phyloP scores from a whole-genome alignment of 2,888 invertebrate genomes.

The Imbricaverruca yamaguchii region DNA sequence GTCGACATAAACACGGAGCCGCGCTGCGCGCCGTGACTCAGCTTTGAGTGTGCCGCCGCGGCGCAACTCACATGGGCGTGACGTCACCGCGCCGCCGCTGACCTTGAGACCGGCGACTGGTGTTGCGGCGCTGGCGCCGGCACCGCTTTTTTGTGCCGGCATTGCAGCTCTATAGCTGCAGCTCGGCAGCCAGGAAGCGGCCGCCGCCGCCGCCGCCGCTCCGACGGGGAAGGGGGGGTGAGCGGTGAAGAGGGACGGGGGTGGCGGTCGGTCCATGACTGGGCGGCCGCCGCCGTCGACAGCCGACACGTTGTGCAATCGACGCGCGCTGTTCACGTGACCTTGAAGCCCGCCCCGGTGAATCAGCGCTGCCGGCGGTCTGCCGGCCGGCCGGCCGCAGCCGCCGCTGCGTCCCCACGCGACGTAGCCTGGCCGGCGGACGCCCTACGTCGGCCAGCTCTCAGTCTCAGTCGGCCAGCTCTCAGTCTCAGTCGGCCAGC shows the following conservation, averaged over 20 bases:
- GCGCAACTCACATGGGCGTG: not conserved
- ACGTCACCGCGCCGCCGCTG: not conserved
- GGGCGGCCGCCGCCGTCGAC: not conserved
- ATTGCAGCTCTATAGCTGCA: not conserved
- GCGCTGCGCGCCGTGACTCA: not conserved
- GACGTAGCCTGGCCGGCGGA: not conserved
- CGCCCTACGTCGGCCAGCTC: no score
- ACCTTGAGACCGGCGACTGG: not conserved
- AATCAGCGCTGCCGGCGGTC: not conserved
- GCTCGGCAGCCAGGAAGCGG: not conserved
- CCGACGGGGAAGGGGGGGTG: not conserved
- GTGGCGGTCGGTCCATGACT: no score
- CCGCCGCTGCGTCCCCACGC: not conserved
- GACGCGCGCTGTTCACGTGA: not conserved
- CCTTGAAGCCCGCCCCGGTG: not conserved
- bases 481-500: no score
- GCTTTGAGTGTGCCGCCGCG: not conserved
- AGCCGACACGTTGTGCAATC: conserved; percentile 5
- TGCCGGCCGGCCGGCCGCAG: not conserved
- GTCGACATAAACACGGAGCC: not conserved
- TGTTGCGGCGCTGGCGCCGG: not conserved
- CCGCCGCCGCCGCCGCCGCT: not conserved
- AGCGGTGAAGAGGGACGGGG: not conserved
- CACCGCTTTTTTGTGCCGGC: not conserved
- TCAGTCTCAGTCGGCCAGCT: no score